Conservation (phyloP, 1,140 invertebrate genomes). For the Aphelinus certus region DNA sequence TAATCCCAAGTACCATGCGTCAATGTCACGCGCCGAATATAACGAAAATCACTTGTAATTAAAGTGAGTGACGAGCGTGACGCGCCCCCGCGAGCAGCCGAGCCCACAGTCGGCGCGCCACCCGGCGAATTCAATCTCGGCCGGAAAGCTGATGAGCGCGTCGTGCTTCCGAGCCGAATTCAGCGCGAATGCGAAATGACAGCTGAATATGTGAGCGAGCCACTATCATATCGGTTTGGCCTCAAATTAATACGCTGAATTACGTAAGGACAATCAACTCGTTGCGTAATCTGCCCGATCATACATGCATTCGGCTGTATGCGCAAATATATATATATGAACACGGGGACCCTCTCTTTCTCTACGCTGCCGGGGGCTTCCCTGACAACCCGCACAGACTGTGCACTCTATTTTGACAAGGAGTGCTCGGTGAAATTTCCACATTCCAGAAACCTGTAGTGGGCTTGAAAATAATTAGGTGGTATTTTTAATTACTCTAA, state of each 20-base stretch:
- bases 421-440: too few species aligned
- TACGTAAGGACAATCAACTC: slow-evolving; percentile 22
- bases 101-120: background rate
- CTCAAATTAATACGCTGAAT: slow-evolving; percentile 24
- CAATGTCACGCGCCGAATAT: slow-evolving; percentile 32
- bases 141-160: slow-evolving; percentile 10
- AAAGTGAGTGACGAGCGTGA: slow-evolving; percentile 31
- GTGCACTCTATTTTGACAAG: too few species aligned
- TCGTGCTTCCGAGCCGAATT: background rate
- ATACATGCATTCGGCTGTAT: too few species aligned
- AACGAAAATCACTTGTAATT: slow-evolving; percentile 37
- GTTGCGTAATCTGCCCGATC: background rate
- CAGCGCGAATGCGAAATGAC: slow-evolving; percentile 31
- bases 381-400: too few species aligned
- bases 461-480: too few species aligned
- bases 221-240: slow-evolving; percentile 1
- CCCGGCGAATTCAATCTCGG: slow-evolving; percentile 26
- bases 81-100: background rate
- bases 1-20: slow-evolving; percentile 30
- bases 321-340: too few species aligned
- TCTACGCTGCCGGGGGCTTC: too few species aligned
- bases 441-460: too few species aligned
- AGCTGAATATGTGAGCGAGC: slow-evolving; percentile 16
- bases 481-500: too few species aligned
- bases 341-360: too few species aligned